Conservation (phyloP, 1,140 invertebrate species). For the Drosophila obscura region DNA sequence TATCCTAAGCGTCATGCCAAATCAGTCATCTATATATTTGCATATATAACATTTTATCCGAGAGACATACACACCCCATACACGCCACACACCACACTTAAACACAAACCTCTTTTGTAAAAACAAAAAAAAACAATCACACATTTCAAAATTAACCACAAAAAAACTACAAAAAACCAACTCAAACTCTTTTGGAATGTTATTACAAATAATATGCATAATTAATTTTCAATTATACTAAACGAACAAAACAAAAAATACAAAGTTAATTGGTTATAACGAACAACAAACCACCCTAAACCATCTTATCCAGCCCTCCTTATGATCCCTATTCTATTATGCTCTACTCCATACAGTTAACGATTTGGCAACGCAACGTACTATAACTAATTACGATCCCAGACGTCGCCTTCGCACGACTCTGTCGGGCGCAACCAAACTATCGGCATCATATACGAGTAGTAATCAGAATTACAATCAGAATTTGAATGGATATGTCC, state of each 20-base stretch:
- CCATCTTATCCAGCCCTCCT: slow-evolving; percentile 62
- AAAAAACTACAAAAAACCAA: background rate
- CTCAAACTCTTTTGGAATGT: slow-evolving; percentile 57
- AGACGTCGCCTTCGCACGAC: slow-evolving; percentile 80
- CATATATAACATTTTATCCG: slow-evolving; percentile 34
- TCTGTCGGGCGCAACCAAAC: slow-evolving; percentile 73
- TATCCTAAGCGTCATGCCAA: slow-evolving; percentile 35
- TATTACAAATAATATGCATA: slow-evolving; percentile 56
- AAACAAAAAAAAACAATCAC: slow-evolving; percentile 26
- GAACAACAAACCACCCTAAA: slow-evolving; percentile 7
- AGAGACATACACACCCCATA: slow-evolving; percentile 14
- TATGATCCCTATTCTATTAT: slow-evolving; percentile 77
- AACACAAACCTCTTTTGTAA: slow-evolving; percentile 27
- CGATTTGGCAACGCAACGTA: slow-evolving; percentile 79
- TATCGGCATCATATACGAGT: slow-evolving; percentile 52
- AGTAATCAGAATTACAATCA: slow-evolving; percentile 48
- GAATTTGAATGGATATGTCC: slow-evolving; percentile 71
- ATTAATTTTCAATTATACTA: slow-evolving; percentile 78
- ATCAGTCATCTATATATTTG: slow-evolving; percentile 39
- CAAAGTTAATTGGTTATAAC: no score
- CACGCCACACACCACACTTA: background rate
- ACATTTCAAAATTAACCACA: slow-evolving; percentile 51
- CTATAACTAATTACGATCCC: slow-evolving; percentile 82
- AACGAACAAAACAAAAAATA: slow-evolving; percentile 26
- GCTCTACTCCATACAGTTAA: slow-evolving; percentile 81